Evolutionary conservation across 2,888 invertebrate species (phyloP), one percentile per base, ranked within the genome.

Genomic region (Malthinus seriepunctatus): DNA sequence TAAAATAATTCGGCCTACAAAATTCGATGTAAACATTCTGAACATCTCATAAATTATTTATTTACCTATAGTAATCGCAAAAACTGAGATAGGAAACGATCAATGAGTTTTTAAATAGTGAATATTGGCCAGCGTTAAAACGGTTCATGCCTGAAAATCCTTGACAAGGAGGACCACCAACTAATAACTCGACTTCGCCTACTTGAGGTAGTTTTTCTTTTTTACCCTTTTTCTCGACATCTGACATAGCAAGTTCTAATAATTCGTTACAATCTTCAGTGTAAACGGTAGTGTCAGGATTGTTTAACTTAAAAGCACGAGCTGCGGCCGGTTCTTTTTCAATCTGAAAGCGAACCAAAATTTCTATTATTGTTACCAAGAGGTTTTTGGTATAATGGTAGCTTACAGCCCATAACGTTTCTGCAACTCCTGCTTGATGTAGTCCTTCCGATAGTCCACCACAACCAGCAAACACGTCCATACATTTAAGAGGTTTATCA

Each of bases 131-230:
- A 0, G 88, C 88, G 77, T 91, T 93, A 76, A 93, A 94, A 50
- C 93, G 81, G 77, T 94, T 94, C 92, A 93, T 93, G 34, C 91
- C 91, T 44, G 91, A 91, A 79, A 93, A 94, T 3, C 93, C 93
- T 77, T 94, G 93, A 73, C 93, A 94, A 0, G 93, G 93, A 1
- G 93, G 93, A 1, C 93, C 93, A 8, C 93, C 94, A 71, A 91
- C 90, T 32, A 94, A 77, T 57, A 94, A 76, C 70, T 94, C 92
- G 0, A 94, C 92, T 60, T 93, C 90, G 0, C 92, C 92, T 71
- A 86, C 88, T 73, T 82, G 79, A 0, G 93, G 93, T 38, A 93
- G 78, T 8, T 51, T 51, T 38, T 92, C 78, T 8, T 51, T 51
- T 62, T 53, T 59, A 10, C 42, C 33, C 7, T 44, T 35, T 44